Evolutionary conservation across 2,797 vertebrate genomes (phyloP).

Genomic region (Galagoides demidoff): DNA sequence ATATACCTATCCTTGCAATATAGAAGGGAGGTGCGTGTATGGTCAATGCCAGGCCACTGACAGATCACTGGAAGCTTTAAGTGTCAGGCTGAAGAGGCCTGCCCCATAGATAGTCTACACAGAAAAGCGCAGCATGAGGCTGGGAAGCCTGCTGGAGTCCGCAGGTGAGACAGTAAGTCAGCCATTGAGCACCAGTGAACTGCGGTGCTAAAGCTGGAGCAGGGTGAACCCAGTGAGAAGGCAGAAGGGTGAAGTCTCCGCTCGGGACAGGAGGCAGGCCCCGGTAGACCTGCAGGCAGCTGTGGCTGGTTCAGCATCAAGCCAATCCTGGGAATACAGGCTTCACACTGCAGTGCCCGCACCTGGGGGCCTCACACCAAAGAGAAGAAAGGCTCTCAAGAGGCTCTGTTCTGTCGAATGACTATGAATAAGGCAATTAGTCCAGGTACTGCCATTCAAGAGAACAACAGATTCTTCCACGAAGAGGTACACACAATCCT

Average conservation of each 20-base stretch:
- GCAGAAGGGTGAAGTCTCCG: too few relatives aligned
- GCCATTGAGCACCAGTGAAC: not conserved
- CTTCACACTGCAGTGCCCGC: rapidly evolving
- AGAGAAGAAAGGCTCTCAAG: rapidly evolving
- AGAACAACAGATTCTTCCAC: not conserved
- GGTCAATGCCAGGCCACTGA: not conserved
- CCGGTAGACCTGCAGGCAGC: not conserved
- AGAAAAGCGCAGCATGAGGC: not conserved
- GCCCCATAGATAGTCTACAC: too few relatives aligned
- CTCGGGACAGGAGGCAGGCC: rapidly evolving
- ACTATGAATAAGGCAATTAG: rapidly evolving
- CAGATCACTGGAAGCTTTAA: rapidly evolving
- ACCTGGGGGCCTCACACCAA: not conserved
- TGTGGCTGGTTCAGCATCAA: too few relatives aligned
- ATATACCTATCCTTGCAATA: not conserved
- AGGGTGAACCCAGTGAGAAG: rapidly evolving
- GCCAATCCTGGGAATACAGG: rapidly evolving
- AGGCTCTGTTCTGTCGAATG: rapidly evolving
- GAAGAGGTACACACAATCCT: not conserved
- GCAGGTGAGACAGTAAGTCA: too few relatives aligned
- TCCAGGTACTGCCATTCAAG: not conserved
- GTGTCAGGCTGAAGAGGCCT: not conserved
- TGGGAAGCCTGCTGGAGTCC: not conserved
- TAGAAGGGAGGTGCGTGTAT: rapidly evolving
- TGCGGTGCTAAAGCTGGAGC: not conserved